Conservation (phyloP, 2,888 invertebrate genomes). For the Netelia virgata region DNA sequence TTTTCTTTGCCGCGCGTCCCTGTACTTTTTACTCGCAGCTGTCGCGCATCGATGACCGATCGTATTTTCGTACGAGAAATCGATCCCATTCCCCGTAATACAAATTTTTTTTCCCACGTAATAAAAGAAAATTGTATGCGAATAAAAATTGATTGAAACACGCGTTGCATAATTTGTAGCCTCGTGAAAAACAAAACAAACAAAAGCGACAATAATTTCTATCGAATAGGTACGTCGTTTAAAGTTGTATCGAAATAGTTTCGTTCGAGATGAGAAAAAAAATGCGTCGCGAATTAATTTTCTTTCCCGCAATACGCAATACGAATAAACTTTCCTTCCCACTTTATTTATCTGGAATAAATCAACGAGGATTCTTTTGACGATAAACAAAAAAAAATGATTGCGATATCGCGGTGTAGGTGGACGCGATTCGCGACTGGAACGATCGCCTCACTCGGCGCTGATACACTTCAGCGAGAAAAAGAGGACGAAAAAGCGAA, state of each 20-base stretch:
- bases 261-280: no score
- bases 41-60: constrained; percentile 31
- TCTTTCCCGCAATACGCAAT: no score
- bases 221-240: no score
- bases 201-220: no score
- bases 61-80: constrained; percentile 16
- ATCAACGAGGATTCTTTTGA: no score
- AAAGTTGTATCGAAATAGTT: no score
- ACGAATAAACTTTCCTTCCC: background rate
- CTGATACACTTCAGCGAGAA: background rate
- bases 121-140: no score
- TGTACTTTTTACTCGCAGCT: background rate
- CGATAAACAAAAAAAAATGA: background rate
- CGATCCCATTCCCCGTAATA: background rate
- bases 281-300: no score
- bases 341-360: background rate
- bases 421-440: background rate
- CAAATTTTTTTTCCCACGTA: background rate
- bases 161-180: no score
- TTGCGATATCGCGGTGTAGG: background rate
- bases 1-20: constrained; percentile 34
- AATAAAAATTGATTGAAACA: no score
- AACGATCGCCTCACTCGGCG: background rate
- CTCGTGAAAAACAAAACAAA: no score
- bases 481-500: constrained; percentile 36